Evolutionary conservation across 2,888 invertebrate genomes (phyloP).

Genomic region (Homarus gammarus): DNA sequence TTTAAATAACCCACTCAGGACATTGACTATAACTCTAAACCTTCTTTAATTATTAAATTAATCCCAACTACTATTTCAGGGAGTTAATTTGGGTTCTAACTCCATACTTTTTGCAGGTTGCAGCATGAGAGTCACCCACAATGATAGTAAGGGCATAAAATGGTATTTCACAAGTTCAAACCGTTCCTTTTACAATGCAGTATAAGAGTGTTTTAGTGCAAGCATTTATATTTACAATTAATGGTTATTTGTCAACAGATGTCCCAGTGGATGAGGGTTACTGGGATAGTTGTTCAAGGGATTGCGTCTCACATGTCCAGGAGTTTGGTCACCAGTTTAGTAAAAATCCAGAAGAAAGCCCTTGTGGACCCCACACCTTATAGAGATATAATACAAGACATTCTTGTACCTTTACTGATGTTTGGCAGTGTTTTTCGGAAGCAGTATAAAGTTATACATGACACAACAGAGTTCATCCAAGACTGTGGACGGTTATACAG

Average conservation of each 20-base stretch:
- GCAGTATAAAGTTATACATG: conserved; percentile 41
- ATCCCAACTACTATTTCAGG: too few relatives aligned
- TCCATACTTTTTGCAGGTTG: too few relatives aligned
- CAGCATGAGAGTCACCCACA: too few relatives aligned
- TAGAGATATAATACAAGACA: conserved; percentile 7
- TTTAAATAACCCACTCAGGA: too few relatives aligned
- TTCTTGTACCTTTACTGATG: conserved; percentile 35
- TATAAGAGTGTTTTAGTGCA: too few relatives aligned
- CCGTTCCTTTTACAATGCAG: too few relatives aligned
- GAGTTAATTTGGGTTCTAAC: too few relatives aligned
- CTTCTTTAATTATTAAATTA: too few relatives aligned
- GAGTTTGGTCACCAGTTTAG: conserved; percentile 22
- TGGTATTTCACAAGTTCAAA: too few relatives aligned
- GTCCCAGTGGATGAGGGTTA: conserved; percentile 34
- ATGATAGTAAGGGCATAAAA: too few relatives aligned
- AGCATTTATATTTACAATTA: too few relatives aligned
- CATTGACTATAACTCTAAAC: too few relatives aligned
- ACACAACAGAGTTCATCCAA: conserved; percentile 37
- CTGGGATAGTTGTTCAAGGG: conserved; percentile 46
- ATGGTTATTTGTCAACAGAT: conserved; percentile 33
- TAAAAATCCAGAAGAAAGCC: neutral
- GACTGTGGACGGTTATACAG: conserved; percentile 36
- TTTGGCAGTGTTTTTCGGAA: conserved; percentile 56
- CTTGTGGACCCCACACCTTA: neutral
- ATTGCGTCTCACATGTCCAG: conserved; percentile 40